Conservation (phyloP, 2,888 invertebrate species). For the Cataglyphis albicans region DNA sequence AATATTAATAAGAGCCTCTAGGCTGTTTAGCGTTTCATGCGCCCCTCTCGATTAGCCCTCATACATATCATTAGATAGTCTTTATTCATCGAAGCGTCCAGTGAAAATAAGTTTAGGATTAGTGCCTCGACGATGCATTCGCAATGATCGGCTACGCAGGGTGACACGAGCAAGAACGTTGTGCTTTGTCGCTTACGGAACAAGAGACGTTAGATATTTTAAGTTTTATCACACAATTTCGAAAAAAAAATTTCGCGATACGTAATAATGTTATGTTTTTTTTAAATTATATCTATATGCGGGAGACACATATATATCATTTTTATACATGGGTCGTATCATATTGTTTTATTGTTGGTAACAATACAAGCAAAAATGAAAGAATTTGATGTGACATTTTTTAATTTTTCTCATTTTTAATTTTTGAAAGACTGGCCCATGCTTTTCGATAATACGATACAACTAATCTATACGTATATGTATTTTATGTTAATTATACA, state of each 20-base stretch:
- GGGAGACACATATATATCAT: background rate
- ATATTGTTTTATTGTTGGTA: background rate
- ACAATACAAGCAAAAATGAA: background rate
- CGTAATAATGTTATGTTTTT: background rate
- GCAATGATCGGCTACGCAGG: conserved; percentile 35
- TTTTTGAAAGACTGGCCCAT: background rate
- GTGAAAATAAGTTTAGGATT: conserved; percentile 69
- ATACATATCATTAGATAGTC: conserved; percentile 72
- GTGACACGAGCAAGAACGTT: background rate
- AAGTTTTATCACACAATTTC: background rate
- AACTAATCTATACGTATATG: background rate
- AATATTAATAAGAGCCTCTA: conserved; percentile 49
- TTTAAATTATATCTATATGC: background rate
- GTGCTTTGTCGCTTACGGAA: background rate
- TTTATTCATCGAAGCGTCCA: conserved; percentile 47
- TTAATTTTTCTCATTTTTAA: background rate
- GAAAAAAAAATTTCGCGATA: background rate
- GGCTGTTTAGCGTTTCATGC: conserved; percentile 51
- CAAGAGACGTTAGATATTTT: background rate
- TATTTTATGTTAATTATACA: background rate
- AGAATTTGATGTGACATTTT: background rate
- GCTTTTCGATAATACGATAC: conserved; percentile 8
- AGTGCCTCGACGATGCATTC: conserved; percentile 66
- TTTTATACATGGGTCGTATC: background rate
- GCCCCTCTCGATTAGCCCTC: conserved; percentile 62